Conservation (phyloP, 2,888 invertebrate species). For the Proisotoma minuta region DNA sequence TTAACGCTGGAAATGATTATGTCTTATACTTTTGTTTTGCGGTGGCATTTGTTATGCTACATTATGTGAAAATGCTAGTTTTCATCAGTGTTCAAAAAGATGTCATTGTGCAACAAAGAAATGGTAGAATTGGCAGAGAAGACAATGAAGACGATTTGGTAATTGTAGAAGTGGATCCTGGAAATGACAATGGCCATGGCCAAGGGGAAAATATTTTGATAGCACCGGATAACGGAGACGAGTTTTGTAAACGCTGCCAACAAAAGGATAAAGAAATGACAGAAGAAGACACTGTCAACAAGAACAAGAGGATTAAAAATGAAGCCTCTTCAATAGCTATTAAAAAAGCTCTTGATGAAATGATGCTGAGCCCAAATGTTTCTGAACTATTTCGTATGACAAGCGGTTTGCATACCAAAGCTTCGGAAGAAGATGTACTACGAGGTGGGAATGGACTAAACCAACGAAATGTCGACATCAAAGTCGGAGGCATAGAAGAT, state of each 20-base stretch:
- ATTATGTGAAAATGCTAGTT: not conserved
- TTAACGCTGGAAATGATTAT: not conserved
- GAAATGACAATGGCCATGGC: not conserved
- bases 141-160: not conserved
- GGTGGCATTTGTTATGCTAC: not conserved
- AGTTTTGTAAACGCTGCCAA: not conserved
- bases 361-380: too few species aligned
- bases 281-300: not conserved
- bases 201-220: not conserved
- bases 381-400: too few species aligned
- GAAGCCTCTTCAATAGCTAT: not conserved
- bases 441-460: too few species aligned
- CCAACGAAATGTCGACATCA: too few species aligned
- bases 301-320: not conserved
- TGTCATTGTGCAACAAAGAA: not conserved
- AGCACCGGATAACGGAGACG: not conserved
- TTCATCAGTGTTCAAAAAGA: not conserved
- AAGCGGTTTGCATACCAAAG: too few species aligned
- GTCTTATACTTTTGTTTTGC: slow-evolving; percentile 2
- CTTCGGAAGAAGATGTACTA: too few species aligned
- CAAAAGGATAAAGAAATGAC: not conserved
- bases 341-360: not conserved
- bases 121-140: not conserved
- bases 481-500: too few species aligned
- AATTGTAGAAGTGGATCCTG: not conserved